Base-by-base conservation (phyloP, 2,888 invertebrate species). In the Caenorhabditis imperialis region DNA sequence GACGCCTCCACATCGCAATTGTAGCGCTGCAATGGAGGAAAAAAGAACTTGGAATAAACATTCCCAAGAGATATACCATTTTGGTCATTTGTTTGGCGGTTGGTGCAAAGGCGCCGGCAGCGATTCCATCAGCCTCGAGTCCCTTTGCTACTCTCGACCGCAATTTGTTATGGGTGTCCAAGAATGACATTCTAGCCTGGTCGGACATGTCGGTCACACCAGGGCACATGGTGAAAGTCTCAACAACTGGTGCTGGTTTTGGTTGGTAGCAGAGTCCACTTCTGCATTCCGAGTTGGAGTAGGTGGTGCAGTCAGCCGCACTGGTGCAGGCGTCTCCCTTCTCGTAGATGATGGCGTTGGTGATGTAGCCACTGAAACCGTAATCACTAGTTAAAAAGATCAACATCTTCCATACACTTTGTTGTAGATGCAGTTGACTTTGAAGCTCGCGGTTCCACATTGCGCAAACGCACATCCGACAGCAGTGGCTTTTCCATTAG, bases 271-370 rank as follows among this genome's bases (percentile, higher is more conserved):
- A 78, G 37, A 78, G 69, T 4, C 78, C 78, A 23, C 42, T 63
- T 20, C 58, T 70, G 69, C 78, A 78, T 25, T 42, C 16, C 2
- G 74, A 74, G 42, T 53, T 50, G 20, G 71, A 18, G 38, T 62
- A 67, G 5, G 61, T 67, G 27, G 72, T 76, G 40, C 75, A 71
- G 10, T 78, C 74, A 7, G 76, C 40, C 22, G 72, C 69, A 10
- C 40, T 58, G 10, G 51, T 18, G 42, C 78, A 78, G 1, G 78
- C 57, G 14, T 14, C 33, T 35, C 79, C 79, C 16, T 67, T 62
- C 33, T 80, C 72, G 63, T 78, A 80, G 23, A 78, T 65, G 20
- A 69, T 38, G 10, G 61, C 42, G 30, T 65, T 63, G 10, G 78
- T 50, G 33, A 53, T 53, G 55, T 78, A 77, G 4, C 77, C 78